Conservation (phyloP, 2,113 vertebrate genomes). For the Noturus placidus region DNA sequence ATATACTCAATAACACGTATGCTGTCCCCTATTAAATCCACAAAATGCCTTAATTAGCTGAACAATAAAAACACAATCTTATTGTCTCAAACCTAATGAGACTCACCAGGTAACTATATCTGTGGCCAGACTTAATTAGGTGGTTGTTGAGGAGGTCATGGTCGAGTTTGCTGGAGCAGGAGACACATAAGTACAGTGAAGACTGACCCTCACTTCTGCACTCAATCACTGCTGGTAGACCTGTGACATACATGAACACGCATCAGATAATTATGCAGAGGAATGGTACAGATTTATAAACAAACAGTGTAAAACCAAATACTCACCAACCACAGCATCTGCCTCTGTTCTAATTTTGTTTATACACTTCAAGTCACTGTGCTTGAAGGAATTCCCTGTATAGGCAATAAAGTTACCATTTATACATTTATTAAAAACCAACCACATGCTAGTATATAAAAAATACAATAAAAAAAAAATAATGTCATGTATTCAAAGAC, state of each 20-base stretch:
- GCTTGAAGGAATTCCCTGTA: constrained; percentile 9
- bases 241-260: background rate
- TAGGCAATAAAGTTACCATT: background rate
- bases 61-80: constrained; percentile 2
- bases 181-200: constrained; percentile 45
- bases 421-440: constrained; percentile 1
- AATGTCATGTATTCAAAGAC: background rate
- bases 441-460: background rate
- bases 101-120: constrained; percentile 39
- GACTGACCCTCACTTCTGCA: constrained; percentile 34
- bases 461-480: background rate
- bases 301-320: background rate
- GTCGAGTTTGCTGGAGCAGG: constrained; percentile 36
- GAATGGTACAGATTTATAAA: background rate
- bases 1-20: background rate
- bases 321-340: constrained; percentile 49
- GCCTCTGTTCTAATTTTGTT: constrained; percentile 9
- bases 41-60: background rate
- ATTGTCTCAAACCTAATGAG: background rate
- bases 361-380: background rate
- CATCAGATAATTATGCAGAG: background rate
- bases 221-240: constrained; percentile 41
- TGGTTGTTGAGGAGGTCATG: constrained; percentile 27
- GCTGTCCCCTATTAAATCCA: background rate
- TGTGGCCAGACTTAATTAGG: constrained; percentile 40